Percentiles rank a stretch among this genome's conserved stretches.
Evolutionary conservation across 2,113 vertebrate genomes (phyloP).

Genomic region (Felis catus): F.catus_Fca126_mat1.0 CM031419.1:38005001-38005500

Average conservation of each 20-base stretch:
- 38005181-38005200: not conserved
- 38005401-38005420: not conserved
- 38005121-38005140: not conserved
- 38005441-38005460: not conserved
- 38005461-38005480: not conserved
- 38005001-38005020: constrained; percentile 39
- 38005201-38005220: not conserved
- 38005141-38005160: not conserved
- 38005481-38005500: not conserved
- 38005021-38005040: not conserved
- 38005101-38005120: not conserved
- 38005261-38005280: not conserved
- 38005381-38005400: not conserved
- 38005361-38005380: not conserved
- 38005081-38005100: not conserved
- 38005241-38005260: not conserved
- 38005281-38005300: not conserved
- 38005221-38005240: rapidly evolving
- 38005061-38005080: not conserved
- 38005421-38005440: not conserved
- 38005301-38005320: not conserved
- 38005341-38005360: too few relatives aligned
- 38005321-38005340: not conserved
- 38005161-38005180: not conserved
- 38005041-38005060: constrained; percentile 6